Base-by-base conservation (phyloP, 1,140 invertebrate genomes). In the Ceratina calcarata region DNA sequence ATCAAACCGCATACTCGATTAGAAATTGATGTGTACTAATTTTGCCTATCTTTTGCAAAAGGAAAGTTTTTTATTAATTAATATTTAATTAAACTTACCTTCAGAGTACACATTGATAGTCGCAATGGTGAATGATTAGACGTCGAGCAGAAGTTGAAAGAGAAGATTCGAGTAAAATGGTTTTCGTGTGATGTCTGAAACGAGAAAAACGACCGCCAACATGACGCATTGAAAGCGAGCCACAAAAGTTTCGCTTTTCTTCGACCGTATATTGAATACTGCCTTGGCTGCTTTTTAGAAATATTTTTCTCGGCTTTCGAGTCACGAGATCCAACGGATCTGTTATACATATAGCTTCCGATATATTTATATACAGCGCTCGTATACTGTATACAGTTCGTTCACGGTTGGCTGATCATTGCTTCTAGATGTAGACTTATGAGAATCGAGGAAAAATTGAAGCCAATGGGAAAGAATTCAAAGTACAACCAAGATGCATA, bases 201-300 rank as follows among this genome's bases (percentile, higher is more conserved):
- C 67, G 37, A 45, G 58, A 64, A 65, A 71, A 53, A 22, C 51
- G 55, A 58, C 74, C 61, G 13, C 67, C 60, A 10, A 72, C 62
- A 64, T 37, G 75, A 81, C 61, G 61, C 53, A 81, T 78, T 81
- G 51, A 78, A 81, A 81, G 51, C 61, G 67, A 78, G 61, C 60
- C 51, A 71, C 74, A 22, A 71, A 81, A 78, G 75, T 78, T 78
- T 45, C 18, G 49, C n/a, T 69, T 49, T 64, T 37, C 66, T 69
- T 81, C 66, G n/a, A n/a, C 12, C 37, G 68, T 72, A 53, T 57
- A 72, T 20, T 60, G 32, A 18, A 57, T 77, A 81, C 37, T 69
- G 69, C 57, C 68, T 45, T 6, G 37, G 37, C 37, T 45, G 37
- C 37, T 45, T 45, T 45, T 45, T 37, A 77, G 60, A 77, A 69